A percentile compares a stretch with the other conserved stretches of the same genome.
Conservation (phyloP, 2,888 invertebrate genomes). For the Morpho deidamia region DNA sequence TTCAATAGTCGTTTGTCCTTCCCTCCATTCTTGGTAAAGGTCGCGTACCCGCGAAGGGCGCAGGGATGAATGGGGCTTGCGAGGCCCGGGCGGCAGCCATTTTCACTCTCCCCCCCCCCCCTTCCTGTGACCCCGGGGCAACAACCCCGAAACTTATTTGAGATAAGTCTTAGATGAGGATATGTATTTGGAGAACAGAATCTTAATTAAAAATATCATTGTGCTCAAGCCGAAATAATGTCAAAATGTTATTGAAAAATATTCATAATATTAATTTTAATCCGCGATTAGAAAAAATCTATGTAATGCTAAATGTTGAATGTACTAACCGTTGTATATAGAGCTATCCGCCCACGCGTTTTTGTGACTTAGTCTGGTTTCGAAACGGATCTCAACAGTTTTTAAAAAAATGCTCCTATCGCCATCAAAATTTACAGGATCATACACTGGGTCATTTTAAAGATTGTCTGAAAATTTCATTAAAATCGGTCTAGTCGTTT, state of each 20-base stretch:
- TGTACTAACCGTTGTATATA: too few relatives aligned
- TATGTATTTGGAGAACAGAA: constrained; percentile 41
- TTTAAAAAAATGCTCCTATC: too few relatives aligned
- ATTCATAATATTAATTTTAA: too few relatives aligned
- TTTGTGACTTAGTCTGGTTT: too few relatives aligned
- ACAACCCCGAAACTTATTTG: constrained; percentile 68
- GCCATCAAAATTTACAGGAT: too few relatives aligned
- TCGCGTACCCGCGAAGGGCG: constrained; percentile 60
- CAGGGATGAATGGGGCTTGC: constrained; percentile 54
- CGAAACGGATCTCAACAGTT: too few relatives aligned
- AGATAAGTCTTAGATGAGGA: constrained; percentile 52
- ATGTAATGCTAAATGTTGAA: too few relatives aligned
- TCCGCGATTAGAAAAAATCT: too few relatives aligned
- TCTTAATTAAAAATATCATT: constrained; percentile 42
- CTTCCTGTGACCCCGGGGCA: constrained; percentile 63
- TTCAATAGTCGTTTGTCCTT: constrained; percentile 48
- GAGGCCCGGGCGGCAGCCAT: constrained; percentile 42
- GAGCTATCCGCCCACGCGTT: too few relatives aligned
- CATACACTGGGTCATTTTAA: too few relatives aligned
- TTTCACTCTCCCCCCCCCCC: constrained; percentile 33
- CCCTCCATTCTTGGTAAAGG: constrained; percentile 50
- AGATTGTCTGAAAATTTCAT: too few relatives aligned
- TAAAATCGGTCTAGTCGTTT: too few relatives aligned
- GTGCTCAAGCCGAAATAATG: constrained; percentile 2
- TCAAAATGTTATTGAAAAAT: neutral